phyloP scores from a whole-genome alignment of 30 jellyfish, hydroid and myxozoan genomes.

The Pseudorhiza aurosa region DNA sequence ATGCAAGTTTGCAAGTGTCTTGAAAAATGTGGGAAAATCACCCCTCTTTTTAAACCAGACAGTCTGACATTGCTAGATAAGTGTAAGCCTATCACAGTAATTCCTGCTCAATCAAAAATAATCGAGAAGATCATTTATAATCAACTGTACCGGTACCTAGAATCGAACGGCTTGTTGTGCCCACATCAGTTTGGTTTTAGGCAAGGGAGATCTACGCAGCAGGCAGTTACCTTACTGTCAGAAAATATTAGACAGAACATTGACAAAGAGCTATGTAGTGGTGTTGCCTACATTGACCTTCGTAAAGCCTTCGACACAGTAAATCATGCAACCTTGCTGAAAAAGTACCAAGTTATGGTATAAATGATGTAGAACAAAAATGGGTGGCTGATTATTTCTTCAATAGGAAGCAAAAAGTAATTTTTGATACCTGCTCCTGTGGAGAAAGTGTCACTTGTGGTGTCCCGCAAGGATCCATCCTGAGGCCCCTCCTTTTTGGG shows the following conservation, averaged over 20 bases:
- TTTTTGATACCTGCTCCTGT: constrained; percentile 25
- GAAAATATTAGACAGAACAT: constrained; percentile 61
- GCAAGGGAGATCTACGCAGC: constrained; percentile 65
- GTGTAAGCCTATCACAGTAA: constrained; percentile 11
- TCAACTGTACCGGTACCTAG: constrained; percentile 54
- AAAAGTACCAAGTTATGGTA: constrained; percentile 38
- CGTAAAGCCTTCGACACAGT: constrained; percentile 60
- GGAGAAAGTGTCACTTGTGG: constrained; percentile 33
- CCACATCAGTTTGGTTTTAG: constrained; percentile 64
- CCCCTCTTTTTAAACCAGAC: constrained; percentile 37
- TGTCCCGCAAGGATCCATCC: constrained; percentile 35
- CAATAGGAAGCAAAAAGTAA: constrained; percentile 33
- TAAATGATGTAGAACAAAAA: constrained; percentile 31
- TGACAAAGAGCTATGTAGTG: constrained; percentile 61
- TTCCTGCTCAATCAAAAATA: constrained; percentile 4
- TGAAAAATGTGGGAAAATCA: constrained; percentile 45
- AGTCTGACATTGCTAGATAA: not conserved
- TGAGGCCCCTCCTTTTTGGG: constrained; percentile 45
- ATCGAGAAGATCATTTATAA: constrained; percentile 17
- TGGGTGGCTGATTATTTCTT: constrained; percentile 47
- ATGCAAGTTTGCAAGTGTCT: constrained; percentile 33
- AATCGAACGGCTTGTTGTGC: constrained; percentile 49
- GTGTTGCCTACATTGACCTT: constrained; percentile 63
- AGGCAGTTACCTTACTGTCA: constrained; percentile 62
- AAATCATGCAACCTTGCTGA: constrained; percentile 48